A percentile compares a stretch with the other conserved stretches of the same genome.
Evolutionary conservation across 1,140 invertebrate species (phyloP).

Genomic region (Thalassaphorura encarpata): DNA sequence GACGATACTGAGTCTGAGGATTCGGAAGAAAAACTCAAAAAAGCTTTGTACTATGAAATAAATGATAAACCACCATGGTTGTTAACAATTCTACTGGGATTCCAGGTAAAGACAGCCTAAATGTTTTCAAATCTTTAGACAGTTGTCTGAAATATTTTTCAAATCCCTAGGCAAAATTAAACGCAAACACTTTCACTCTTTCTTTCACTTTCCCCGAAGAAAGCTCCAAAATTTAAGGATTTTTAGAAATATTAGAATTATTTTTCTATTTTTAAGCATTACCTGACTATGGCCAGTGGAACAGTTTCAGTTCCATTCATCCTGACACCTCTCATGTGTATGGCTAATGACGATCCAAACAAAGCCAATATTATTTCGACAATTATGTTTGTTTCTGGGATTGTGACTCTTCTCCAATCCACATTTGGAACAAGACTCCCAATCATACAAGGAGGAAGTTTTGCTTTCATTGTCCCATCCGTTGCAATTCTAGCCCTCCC

Average conservation of each 20-base stretch:
- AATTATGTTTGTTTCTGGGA: conserved; percentile 46
- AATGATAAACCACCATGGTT: conserved; percentile 76
- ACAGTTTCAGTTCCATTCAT: conserved; percentile 79
- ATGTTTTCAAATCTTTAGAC: conserved; percentile 1
- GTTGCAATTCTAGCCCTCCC: conserved; percentile 45
- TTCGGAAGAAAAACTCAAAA: too few species aligned
- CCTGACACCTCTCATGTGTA: conserved; percentile 44
- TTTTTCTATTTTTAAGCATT: conserved; percentile 51
- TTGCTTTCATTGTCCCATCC: conserved; percentile 44
- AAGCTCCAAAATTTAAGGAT: background rate
- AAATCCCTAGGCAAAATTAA: too few species aligned
- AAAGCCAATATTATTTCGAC: conserved; percentile 42
- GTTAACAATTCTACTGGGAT: conserved; percentile 65
- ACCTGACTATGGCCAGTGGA: conserved; percentile 76
- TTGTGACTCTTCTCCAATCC: conserved; percentile 34
- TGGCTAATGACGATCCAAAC: conserved; percentile 38
- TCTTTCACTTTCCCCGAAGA: background rate
- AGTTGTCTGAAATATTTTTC: conserved; percentile 7
- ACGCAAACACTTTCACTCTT: background rate
- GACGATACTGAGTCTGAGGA: too few species aligned
- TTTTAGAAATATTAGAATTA: background rate
- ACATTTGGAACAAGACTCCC: conserved; percentile 28
- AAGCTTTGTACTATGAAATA: conserved; percentile 56
- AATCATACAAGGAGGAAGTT: conserved; percentile 38
- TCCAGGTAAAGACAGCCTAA: too few species aligned